A percentile compares a stretch with the other conserved stretches of the same genome.
Conservation (phyloP, 2,797 vertebrate genomes). For the Aselliscus stoliczkanus region DNA sequence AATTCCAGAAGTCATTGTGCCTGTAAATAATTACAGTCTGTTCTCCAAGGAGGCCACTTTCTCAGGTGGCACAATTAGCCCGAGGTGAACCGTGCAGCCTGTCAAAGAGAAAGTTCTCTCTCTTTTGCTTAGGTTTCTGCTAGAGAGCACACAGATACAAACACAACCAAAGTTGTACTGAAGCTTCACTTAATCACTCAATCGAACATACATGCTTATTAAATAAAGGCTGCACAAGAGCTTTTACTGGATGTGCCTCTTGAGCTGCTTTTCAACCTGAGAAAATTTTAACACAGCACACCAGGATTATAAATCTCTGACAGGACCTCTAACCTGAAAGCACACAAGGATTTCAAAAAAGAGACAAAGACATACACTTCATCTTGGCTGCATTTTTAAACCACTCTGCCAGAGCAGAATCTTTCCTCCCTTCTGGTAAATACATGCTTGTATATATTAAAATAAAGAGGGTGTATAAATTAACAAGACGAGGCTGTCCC, state of each 20-base stretch:
- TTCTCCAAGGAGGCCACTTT: constrained; percentile 32
- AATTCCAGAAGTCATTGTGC: constrained; percentile 51
- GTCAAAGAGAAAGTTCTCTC: constrained; percentile 63
- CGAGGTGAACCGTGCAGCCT: neutral
- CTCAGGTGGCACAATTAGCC: neutral
- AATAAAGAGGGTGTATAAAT: constrained; percentile 60
- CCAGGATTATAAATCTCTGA: neutral
- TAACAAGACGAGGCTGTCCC: constrained; percentile 51
- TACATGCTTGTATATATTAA: neutral
- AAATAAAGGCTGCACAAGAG: neutral
- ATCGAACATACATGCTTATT: neutral
- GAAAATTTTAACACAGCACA: neutral
- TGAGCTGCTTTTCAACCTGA: constrained; percentile 21
- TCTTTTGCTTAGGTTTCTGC: neutral
- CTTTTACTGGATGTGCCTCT: neutral
- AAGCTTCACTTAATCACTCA: constrained; percentile 6
- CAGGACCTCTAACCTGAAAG: constrained; percentile 53
- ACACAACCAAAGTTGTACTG: neutral
- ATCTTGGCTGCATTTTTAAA: constrained; percentile 44
- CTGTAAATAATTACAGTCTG: constrained; percentile 35
- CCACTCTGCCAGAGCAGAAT: constrained; percentile 56
- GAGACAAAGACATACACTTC: neutral
- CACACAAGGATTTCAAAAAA: constrained; percentile 39
- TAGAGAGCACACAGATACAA: neutral
- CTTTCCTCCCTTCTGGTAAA: constrained; percentile 19